Evolutionary conservation across 2,113 vertebrate genomes (phyloP).

Genomic region (Cynoglossus semilaevis): DNA sequence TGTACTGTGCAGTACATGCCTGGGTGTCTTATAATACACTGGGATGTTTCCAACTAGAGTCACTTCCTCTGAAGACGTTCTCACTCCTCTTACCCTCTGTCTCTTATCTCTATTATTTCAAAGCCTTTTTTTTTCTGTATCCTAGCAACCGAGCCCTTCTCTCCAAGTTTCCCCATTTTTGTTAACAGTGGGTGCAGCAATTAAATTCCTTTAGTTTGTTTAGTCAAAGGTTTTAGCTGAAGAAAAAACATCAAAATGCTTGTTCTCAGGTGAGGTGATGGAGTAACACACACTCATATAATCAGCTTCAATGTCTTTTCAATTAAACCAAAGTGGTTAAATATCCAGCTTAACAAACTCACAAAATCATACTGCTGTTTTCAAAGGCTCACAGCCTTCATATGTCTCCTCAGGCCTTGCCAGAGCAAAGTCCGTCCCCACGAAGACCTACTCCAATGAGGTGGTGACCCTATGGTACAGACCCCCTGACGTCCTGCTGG

Average conservation of each 20-base stretch:
- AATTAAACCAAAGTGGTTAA: too few relatives aligned
- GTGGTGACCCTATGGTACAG: conserved; percentile 97
- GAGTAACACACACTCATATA: too few relatives aligned
- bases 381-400: not conserved
- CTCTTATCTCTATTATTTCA: conserved; percentile 34
- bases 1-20: not conserved
- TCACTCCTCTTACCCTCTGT: conserved; percentile 16
- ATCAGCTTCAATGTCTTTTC: too few relatives aligned
- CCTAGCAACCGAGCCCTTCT: conserved; percentile 63
- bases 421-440: conserved; percentile 93
- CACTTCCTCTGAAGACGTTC: conserved; percentile 37
- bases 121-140: conserved; percentile 52
- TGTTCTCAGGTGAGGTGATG: not conserved
- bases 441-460: conserved; percentile 96
- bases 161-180: conserved; percentile 25
- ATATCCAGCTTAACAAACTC: too few relatives aligned
- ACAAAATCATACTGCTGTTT: not conserved
- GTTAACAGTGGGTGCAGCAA: conserved; percentile 9
- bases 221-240: too few relatives aligned
- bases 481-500: conserved; percentile 92
- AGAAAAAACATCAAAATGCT: too few relatives aligned
- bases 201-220: not conserved
- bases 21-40: not conserved
- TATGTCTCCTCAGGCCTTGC: conserved; percentile 82
- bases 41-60: not conserved